Evolutionary conservation across 2,888 invertebrate species (phyloP).

Genomic region (Amiota communis): DNA sequence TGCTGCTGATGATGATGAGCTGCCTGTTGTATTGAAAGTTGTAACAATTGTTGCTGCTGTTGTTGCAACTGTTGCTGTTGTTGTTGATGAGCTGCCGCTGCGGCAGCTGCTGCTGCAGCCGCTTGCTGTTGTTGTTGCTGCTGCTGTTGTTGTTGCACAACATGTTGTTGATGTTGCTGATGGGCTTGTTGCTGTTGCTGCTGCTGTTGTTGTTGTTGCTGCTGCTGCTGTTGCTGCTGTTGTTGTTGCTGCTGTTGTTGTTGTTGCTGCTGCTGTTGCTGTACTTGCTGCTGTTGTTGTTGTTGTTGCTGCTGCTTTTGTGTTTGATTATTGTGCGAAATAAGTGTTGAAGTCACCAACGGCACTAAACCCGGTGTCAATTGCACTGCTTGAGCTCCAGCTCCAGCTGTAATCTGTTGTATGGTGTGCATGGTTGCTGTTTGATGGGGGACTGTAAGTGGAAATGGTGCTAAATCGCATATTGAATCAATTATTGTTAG

Average conservation of each 20-base stretch:
- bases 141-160: slow-evolving; percentile 59
- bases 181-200: slow-evolving; percentile 61
- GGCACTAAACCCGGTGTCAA: slow-evolving; percentile 69
- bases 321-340: slow-evolving; percentile 69
- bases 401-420: slow-evolving; percentile 71
- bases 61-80: slow-evolving; percentile 58
- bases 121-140: slow-evolving; percentile 57
- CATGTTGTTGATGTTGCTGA: slow-evolving; percentile 52
- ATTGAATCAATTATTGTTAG: slow-evolving; percentile 20
- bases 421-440: slow-evolving; percentile 73
- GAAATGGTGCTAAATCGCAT: slow-evolving; percentile 25
- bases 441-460: slow-evolving; percentile 69
- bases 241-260: slow-evolving; percentile 55
- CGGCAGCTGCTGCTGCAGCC: slow-evolving; percentile 56
- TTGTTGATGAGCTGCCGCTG: slow-evolving; percentile 64
- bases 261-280: slow-evolving; percentile 59
- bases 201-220: no score
- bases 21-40: slow-evolving; percentile 64
- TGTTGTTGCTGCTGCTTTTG: slow-evolving; percentile 55
- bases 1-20: slow-evolving; percentile 65
- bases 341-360: slow-evolving; percentile 71
- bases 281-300: slow-evolving; percentile 64
- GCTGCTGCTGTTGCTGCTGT: slow-evolving; percentile 58
- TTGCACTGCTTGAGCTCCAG: slow-evolving; percentile 66
- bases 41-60: slow-evolving; percentile 61